phyloP scores from a whole-genome alignment of 1,140 invertebrate species.

The Holotrichia oblita region DNA sequence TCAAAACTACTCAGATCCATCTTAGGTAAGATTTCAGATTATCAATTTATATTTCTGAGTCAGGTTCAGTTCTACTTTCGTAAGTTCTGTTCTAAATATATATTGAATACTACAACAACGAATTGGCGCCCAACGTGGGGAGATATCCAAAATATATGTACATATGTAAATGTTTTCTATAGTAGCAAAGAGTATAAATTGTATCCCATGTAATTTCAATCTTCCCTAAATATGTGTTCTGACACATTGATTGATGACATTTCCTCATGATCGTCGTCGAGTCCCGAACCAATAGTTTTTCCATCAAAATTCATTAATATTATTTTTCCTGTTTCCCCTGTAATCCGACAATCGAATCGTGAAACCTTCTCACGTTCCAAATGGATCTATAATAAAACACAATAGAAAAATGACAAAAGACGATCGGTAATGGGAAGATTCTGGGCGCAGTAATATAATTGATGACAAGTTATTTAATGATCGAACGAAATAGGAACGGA shows the following conservation, averaged over 20 bases:
- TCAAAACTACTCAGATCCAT: neutral
- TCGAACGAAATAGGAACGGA: constrained; percentile 15
- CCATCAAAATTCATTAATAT: constrained; percentile 18
- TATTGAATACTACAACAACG: no score
- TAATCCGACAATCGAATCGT: neutral
- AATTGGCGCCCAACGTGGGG: no score
- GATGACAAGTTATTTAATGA: constrained; percentile 31
- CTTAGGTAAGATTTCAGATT: no score
- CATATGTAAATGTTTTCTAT: no score
- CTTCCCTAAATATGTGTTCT: no score
- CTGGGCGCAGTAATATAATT: constrained; percentile 18
- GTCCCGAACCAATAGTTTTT: neutral
- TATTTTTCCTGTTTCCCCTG: neutral
- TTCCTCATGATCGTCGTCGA: neutral
- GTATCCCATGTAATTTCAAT: no score
- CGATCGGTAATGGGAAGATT: constrained; percentile 24
- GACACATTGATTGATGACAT: no score
- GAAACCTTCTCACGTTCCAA: constrained; percentile 13
- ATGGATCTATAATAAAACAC: neutral
- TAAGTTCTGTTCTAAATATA: no score
- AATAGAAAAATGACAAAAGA: constrained; percentile 33
- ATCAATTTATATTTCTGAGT: no score
- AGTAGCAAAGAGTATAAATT: no score
- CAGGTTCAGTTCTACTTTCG: no score
- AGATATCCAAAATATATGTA: no score